Percentiles rank a stretch among this genome's conserved stretches.
phyloP scores from a whole-genome alignment of 2,797 vertebrate species.

The Pogoniulus pusillus region DNA sequence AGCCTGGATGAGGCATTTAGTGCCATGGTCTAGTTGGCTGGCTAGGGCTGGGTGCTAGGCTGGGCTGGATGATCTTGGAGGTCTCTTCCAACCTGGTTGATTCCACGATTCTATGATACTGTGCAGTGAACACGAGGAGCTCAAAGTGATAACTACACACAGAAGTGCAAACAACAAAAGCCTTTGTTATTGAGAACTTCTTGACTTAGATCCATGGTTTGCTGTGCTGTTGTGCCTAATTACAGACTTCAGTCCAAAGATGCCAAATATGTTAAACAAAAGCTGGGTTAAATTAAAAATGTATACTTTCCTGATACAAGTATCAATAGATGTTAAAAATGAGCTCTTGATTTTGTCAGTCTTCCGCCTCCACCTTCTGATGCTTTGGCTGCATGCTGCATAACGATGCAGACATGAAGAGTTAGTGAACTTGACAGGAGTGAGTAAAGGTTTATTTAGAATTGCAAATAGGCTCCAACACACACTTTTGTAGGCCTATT shows the following conservation, averaged over 20 bases:
- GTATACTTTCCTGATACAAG: background rate
- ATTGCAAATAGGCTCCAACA: background rate
- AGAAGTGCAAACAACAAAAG: background rate
- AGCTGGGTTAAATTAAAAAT: slow-evolving; percentile 1
- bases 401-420: background rate
- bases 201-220: background rate
- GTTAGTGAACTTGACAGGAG: slow-evolving; percentile 11
- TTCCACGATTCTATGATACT: no score
- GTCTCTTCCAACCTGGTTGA: no score
- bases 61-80: no score
- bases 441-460: slow-evolving; percentile 37
- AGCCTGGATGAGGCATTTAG: no score
- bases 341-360: background rate
- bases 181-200: background rate
- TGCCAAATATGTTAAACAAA: slow-evolving; percentile 22
- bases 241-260: background rate
- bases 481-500: background rate
- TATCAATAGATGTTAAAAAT: slow-evolving; percentile 6
- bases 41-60: no score
- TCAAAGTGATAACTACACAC: background rate
- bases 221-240: background rate
- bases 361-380: background rate
- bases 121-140: background rate
- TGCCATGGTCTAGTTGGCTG: no score
- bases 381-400: background rate